Conservation (phyloP, 2,888 invertebrate species). For the Bhutanitis thaidina region DNA sequence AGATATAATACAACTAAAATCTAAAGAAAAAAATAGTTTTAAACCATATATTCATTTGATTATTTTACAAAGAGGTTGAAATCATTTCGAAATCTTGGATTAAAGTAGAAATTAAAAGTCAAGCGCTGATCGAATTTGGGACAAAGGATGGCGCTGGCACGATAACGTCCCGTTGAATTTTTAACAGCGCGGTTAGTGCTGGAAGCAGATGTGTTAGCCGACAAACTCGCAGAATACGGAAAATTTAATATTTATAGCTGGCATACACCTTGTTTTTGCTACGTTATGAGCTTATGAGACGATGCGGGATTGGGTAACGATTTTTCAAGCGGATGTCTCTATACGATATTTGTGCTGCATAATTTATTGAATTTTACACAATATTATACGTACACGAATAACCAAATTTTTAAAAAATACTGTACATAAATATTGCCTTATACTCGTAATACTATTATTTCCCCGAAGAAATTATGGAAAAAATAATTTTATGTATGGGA, state of each 20-base stretch:
- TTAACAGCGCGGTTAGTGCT: conserved; percentile 64
- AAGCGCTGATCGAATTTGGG: conserved; percentile 29
- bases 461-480: too few relatives aligned
- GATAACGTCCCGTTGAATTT: conserved; percentile 62
- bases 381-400: too few relatives aligned
- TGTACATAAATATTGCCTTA: too few relatives aligned
- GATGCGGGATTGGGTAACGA: conserved; percentile 26
- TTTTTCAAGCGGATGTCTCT: not conserved
- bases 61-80: too few relatives aligned
- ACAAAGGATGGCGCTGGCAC: conserved; percentile 49
- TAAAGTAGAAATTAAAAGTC: conserved; percentile 20
- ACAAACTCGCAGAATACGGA: conserved; percentile 59
- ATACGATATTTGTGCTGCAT: too few relatives aligned
- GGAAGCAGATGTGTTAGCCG: conserved; percentile 61
- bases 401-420: too few relatives aligned
- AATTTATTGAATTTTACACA: too few relatives aligned
- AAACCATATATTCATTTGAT: too few relatives aligned
- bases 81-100: not conserved
- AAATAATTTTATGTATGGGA: too few relatives aligned
- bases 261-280: conserved; percentile 47
- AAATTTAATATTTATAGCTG: conserved; percentile 74
- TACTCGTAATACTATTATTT: too few relatives aligned
- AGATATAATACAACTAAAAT: too few relatives aligned
- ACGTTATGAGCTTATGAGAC: conserved; percentile 52
- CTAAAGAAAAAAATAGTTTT: too few relatives aligned